Percentiles rank a stretch among this genome's conserved stretches.
phyloP scores from a whole-genome alignment of 2,888 invertebrate genomes.

The Pyrochroa serraticornis region DNA sequence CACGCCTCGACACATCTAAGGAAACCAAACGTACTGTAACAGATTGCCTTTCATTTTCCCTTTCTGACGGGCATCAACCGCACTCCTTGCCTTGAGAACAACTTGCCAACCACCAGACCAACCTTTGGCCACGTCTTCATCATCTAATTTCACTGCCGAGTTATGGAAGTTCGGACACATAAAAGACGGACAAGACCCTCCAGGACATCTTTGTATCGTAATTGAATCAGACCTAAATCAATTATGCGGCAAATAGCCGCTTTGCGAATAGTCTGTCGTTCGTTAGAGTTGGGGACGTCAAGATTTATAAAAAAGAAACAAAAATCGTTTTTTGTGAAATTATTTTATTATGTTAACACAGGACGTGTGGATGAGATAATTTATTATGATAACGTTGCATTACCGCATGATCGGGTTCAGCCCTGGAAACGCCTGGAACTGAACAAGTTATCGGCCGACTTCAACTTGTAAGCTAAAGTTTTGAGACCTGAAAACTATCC shows the following conservation, averaged over 20 bases:
- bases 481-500: conserved; percentile 22
- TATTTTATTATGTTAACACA: neutral
- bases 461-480: conserved; percentile 23
- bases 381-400: conserved; percentile 29
- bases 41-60: conserved; percentile 14
- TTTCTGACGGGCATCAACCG: conserved; percentile 15
- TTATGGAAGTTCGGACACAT: conserved; percentile 32
- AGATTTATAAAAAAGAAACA: conserved; percentile 2
- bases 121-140: conserved; percentile 17
- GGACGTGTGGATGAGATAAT: neutral
- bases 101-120: conserved; percentile 16
- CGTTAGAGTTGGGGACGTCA: too few species aligned
- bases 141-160: conserved; percentile 31
- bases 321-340: neutral
- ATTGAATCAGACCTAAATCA: conserved; percentile 30
- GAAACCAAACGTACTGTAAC: conserved; percentile 11
- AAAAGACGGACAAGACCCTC: conserved; percentile 32
- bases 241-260: conserved; percentile 23
- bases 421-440: conserved; percentile 25
- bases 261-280: neutral
- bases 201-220: conserved; percentile 31
- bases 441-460: conserved; percentile 22
- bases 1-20: conserved; percentile 8
- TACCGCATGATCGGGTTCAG: conserved; percentile 26
- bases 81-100: conserved; percentile 8